phyloP scores from a whole-genome alignment of 2,797 vertebrate genomes.

The Leptodactylus fallax region DNA sequence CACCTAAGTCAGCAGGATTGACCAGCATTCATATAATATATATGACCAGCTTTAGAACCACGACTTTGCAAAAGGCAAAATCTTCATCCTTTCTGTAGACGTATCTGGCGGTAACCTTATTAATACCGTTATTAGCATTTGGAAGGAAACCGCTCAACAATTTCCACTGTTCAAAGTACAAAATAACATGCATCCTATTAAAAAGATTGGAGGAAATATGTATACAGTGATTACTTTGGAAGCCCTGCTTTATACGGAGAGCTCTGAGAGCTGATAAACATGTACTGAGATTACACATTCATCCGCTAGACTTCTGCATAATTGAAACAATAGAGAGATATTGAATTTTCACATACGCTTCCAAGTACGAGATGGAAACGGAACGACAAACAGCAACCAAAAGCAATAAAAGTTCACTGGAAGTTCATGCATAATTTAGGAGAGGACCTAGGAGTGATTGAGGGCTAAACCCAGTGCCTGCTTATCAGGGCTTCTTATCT shows the following conservation, averaged over 20 bases:
- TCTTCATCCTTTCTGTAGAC: background rate
- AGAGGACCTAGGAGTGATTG: background rate
- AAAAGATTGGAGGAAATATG: conserved; percentile 12
- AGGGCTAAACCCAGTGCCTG: background rate
- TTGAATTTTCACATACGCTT: conserved; percentile 37
- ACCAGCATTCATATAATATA: no score
- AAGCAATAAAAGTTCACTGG: conserved; percentile 22
- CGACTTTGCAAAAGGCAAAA: background rate
- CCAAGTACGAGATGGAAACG: conserved; percentile 2
- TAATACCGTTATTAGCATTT: background rate
- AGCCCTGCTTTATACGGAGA: background rate
- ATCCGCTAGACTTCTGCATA: conserved; percentile 4
- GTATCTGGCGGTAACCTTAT: background rate
- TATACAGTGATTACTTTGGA: background rate
- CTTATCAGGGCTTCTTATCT: background rate
- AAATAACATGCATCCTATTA: background rate
- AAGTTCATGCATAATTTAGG: conserved; percentile 48
- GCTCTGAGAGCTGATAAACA: conserved; percentile 22
- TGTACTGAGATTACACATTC: conserved; percentile 1
- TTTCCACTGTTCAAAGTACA: background rate
- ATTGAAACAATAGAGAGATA: conserved; percentile 43
- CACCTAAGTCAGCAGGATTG: no score
- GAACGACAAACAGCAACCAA: conserved; percentile 13
- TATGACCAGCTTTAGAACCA: no score
- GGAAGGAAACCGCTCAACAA: background rate